Evolutionary conservation across 2,113 vertebrate genomes (phyloP), one percentile per base, ranked within the genome.

Genomic region (Cheirogaleus medius): DNA sequence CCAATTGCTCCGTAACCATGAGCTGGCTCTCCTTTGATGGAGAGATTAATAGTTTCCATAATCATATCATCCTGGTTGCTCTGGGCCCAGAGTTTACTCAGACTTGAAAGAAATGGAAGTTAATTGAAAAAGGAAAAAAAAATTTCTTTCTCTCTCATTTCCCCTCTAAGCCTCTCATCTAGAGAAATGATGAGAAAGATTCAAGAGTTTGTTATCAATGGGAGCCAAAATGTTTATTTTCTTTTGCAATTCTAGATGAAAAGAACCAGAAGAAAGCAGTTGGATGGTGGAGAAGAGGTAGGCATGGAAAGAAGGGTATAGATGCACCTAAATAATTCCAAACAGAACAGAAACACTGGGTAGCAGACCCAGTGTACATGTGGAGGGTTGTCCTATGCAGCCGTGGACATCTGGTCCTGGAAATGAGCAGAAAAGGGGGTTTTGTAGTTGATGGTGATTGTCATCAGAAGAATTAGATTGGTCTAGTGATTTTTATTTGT

Each of bases 51-150:
- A 91, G 81, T 95, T 96, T 86, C 89, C 63, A 29, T 96, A 92
- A 98, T 98, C 96, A 98, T 92, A 98, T 98, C 98, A 98, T 93
- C 94, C 97, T 39, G 73, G 78, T 90, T 39, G 2, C 94, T 98
- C 96, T 98, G 87, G 97, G 90, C 49, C 63, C 78, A 0, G 52
- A 85, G 96, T 98, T 98, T 97, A 97, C 92, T 97, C 86, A 98
- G 97, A 98, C 98, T 96, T 98, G 97, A 99, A 98, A 98, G 96
- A 97, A 97, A 90, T 94, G 96, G 97, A 97, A 97, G 85, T 97
- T 98, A 98, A 98, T 98, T 98, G 96, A 97, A 98, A 98, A 95
- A 96, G 96, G 94, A 93, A 97, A 91, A 97, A 98, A 94, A 74
- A 92, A 96, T 91, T 58, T 84, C 34, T 96, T 97, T 90, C 84